phyloP scores from a whole-genome alignment of 2,888 invertebrate genomes.

The Ectropis crepuscularia region DNA sequence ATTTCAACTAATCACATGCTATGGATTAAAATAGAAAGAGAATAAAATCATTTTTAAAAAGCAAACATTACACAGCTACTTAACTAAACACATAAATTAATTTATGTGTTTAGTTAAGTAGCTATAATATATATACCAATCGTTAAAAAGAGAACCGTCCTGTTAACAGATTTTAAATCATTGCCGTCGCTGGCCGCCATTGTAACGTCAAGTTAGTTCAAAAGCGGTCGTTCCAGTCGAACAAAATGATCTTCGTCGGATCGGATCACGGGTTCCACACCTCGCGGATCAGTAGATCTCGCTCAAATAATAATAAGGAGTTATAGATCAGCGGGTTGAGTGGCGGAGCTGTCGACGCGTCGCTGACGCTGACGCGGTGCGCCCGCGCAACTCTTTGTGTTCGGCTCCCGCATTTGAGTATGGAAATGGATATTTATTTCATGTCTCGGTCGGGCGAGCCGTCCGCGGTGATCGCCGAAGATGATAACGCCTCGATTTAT shows the following conservation, averaged over 20 bases:
- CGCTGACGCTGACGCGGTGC: constrained; percentile 54
- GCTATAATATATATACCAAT: too few species aligned
- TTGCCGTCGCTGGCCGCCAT: constrained; percentile 81
- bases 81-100: too few species aligned
- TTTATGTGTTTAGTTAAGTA: too few species aligned
- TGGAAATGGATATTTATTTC: constrained; percentile 83
- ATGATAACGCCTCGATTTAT: constrained; percentile 83
- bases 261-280: constrained; percentile 79
- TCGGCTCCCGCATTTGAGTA: constrained; percentile 69
- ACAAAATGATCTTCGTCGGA: constrained; percentile 82
- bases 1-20: constrained; percentile 30
- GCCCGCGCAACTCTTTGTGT: constrained; percentile 58
- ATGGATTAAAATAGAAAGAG: not conserved
- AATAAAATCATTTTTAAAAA: too few species aligned
- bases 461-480: constrained; percentile 77
- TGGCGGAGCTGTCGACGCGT: constrained; percentile 52
- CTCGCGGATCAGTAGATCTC: constrained; percentile 83
- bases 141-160: constrained; percentile 84
- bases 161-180: constrained; percentile 86
- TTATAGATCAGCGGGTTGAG: constrained; percentile 77
- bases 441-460: constrained; percentile 67
- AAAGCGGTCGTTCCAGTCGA: constrained; percentile 81
- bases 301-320: constrained; percentile 84
- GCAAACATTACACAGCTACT: too few species aligned
- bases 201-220: constrained; percentile 84